Conservation (phyloP, 2,113 vertebrate species). For the Osmerus mordax region DNA sequence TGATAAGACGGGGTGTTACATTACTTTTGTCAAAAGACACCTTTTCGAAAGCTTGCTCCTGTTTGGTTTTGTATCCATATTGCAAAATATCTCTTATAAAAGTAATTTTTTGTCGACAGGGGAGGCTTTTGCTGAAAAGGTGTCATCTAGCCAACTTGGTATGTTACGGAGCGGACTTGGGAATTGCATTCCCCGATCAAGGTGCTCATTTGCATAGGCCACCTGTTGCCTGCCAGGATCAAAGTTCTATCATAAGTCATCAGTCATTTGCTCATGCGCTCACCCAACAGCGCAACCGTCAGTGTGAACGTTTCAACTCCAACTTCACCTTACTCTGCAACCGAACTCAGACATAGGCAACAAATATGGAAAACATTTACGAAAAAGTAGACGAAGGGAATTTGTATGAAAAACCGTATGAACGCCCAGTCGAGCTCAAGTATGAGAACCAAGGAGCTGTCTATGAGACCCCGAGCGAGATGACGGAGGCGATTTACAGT, state of each 20-base stretch:
- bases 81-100: not conserved
- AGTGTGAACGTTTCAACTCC: constrained; percentile 18
- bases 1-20: constrained; percentile 28
- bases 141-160: too few species aligned
- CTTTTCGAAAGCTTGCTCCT: too few species aligned
- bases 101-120: too few species aligned
- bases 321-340: not conserved
- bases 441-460: constrained; percentile 30
- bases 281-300: not conserved
- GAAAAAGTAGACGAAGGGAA: constrained; percentile 25
- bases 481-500: constrained; percentile 36
- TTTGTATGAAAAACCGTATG: constrained; percentile 2
- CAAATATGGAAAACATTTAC: constrained; percentile 49
- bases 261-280: constrained; percentile 41
- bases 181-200: not conserved
- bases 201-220: constrained; percentile 17
- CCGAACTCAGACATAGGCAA: not conserved
- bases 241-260: constrained; percentile 69
- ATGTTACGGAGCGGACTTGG: too few species aligned
- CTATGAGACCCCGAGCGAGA: not conserved
- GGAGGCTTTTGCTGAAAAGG: too few species aligned
- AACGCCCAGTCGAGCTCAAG: constrained; percentile 14
- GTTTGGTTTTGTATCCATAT: not conserved
- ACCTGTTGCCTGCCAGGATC: constrained; percentile 56
- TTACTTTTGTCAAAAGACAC: too few species aligned